phyloP scores from a whole-genome alignment of 2,797 vertebrate genomes.

The Tokudaia tokunoshimensis region DNA sequence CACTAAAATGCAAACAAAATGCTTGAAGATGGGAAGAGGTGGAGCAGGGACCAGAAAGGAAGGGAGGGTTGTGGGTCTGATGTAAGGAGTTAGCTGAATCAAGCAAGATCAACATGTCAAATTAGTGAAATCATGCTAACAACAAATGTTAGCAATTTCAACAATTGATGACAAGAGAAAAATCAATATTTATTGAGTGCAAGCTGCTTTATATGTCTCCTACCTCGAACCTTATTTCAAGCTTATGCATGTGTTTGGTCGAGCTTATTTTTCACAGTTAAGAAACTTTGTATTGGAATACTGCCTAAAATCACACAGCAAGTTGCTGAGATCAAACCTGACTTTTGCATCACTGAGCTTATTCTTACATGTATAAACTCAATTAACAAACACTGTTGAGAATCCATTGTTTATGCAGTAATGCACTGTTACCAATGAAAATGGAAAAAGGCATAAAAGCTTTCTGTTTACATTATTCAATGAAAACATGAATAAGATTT shows the following conservation, averaged over 20 bases:
- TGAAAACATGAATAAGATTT: background rate
- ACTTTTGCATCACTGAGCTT: background rate
- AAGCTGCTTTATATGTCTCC: conserved; percentile 55
- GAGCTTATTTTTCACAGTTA: conserved; percentile 44
- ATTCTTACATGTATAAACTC: background rate
- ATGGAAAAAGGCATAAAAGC: background rate
- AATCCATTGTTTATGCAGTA: background rate
- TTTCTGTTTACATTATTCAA: background rate
- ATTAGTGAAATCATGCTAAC: conserved; percentile 32
- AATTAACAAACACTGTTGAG: background rate
- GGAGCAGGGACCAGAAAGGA: no score
- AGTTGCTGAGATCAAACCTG: conserved; percentile 4
- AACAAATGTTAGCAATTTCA: conserved; percentile 66
- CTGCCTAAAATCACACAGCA: background rate
- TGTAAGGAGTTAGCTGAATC: background rate
- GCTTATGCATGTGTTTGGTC: background rate
- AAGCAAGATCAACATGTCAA: conserved; percentile 19
- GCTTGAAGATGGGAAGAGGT: background rate
- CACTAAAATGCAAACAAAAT: background rate
- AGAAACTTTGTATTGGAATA: conserved; percentile 29
- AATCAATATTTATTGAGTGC: conserved; percentile 64
- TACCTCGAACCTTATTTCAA: background rate
- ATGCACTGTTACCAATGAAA: conserved; percentile 9
- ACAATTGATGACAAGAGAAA: conserved; percentile 45
- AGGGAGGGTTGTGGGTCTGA: rapidly evolving